Evolutionary conservation across 2,113 vertebrate species (phyloP).

Genomic region (Leiothrix lutea): DNA sequence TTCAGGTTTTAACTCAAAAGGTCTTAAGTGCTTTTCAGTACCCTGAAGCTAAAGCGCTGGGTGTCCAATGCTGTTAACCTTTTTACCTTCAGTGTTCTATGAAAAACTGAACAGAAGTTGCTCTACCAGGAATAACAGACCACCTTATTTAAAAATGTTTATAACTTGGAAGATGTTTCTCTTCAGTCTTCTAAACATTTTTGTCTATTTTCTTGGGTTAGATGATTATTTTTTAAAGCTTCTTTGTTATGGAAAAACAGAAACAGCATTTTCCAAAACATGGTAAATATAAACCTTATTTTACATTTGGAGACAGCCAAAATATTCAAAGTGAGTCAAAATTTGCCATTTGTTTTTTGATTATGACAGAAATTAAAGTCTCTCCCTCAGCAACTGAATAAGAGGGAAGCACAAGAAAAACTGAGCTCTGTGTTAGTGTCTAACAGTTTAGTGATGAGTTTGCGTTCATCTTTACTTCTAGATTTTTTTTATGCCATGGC

Average conservation of each 20-base stretch:
- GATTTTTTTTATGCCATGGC: not conserved
- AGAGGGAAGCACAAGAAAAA: not conserved
- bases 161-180: not conserved
- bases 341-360: not conserved
- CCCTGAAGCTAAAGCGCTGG: not conserved
- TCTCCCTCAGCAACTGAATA: not conserved
- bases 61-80: not conserved
- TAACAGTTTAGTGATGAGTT: not conserved
- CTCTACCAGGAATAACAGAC: not conserved
- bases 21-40: not conserved
- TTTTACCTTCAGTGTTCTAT: not conserved
- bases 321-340: not conserved
- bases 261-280: not conserved
- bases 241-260: not conserved
- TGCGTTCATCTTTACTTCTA: not conserved
- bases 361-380: not conserved
- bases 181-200: not conserved
- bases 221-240: not conserved
- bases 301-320: not conserved
- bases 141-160: not conserved
- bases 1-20: not conserved
- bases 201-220: not conserved
- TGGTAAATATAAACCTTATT: not conserved
- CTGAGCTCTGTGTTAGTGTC: not conserved
- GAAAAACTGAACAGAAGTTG: not conserved